phyloP scores from a whole-genome alignment of 2,113 vertebrate species.

The Antennarius striatus region DNA sequence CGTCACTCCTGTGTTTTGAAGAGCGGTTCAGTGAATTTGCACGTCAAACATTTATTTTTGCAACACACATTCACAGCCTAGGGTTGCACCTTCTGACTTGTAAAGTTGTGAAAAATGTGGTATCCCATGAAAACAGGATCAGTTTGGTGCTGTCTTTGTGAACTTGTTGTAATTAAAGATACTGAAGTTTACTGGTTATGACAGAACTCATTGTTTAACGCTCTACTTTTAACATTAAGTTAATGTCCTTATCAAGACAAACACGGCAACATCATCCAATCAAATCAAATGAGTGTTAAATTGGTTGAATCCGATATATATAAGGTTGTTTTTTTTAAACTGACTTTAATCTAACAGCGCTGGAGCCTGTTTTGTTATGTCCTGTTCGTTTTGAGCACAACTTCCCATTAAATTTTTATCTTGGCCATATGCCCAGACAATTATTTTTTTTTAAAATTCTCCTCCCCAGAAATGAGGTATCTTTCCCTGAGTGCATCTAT shows the following conservation, averaged over 20 bases:
- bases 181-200: no score
- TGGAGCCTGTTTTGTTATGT: conserved; percentile 6
- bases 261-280: no score
- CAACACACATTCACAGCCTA: conserved; percentile 65
- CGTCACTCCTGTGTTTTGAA: conserved; percentile 73
- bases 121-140: no score
- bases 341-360: not conserved
- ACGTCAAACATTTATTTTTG: conserved; percentile 71
- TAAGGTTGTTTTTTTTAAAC: not conserved
- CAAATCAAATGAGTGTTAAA: no score
- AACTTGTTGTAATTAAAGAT: no score
- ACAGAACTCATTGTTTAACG: no score
- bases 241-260: no score
- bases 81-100: conserved; percentile 32
- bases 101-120: no score
- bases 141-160: no score
- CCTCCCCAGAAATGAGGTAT: not conserved
- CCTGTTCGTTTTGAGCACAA: conserved; percentile 10
- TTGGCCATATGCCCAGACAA: conserved; percentile 43
- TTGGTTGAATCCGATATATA: not conserved
- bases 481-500: not conserved
- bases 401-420: conserved; percentile 23
- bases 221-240: no score
- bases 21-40: conserved; percentile 65
- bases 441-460: no score